Evolutionary conservation across 2,113 vertebrate species (phyloP), one percentile per base, ranked within the genome.

Genomic region (Hippocampus barbouri): DNA sequence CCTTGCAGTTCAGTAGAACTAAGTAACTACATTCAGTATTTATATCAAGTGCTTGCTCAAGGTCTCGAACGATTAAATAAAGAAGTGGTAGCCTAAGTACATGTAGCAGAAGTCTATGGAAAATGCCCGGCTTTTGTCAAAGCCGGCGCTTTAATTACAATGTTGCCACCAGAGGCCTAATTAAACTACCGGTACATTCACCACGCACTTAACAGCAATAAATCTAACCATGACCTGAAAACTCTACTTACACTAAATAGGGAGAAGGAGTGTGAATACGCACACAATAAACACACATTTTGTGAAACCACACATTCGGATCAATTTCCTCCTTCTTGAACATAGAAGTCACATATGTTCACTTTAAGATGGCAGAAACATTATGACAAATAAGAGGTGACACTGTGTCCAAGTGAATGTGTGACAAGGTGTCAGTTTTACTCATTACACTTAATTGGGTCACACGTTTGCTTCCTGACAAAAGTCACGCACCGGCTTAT

Each of bases 171-270:
- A 70, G 84, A 65, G 73, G 83, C 83, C 86, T 86, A 90, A 90
- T 89, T 87, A 88, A 59, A 80, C 51, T 69, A 38, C 34, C 5
- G 34, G 34, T 38, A 80, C 79, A 87, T 83, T 88, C 84, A 86
- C 81, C 82, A 80, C 86, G 83, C 88, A 90, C 80, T 88, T 89
- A 87, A 85, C 79, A 82, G 85, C 88, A 87, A 88, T 87, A 83
- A 86, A 86, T 86, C 80, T 74, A 86, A 83, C 79, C 49, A 74
- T 83, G 80, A 86, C 80, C 83, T 84, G 63, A 80, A 87, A 88
- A 76, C 78, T 74, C 70, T 71, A 72, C 74, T 64, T 34, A 64
- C 63, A 75, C 76, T 83, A 87, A 86, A 88, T 82, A 84, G 80
- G 73, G 85, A 75, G 79, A 86, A 83, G 83, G 66, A 68, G 84